Evolutionary conservation across 2,888 invertebrate genomes (phyloP).

Genomic region (Brachypterus glaber): DNA sequence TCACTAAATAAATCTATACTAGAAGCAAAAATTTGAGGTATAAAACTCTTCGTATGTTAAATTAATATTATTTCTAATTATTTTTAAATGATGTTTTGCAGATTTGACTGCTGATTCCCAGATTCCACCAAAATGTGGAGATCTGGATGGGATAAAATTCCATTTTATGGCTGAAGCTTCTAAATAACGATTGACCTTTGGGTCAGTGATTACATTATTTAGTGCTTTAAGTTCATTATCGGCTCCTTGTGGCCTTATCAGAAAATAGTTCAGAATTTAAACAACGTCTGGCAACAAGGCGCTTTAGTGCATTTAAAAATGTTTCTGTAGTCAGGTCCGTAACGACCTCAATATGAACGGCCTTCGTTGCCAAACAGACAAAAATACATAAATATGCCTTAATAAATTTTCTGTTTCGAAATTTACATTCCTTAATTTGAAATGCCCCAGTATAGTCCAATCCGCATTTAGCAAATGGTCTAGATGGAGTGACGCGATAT

Average conservation of each 20-base stretch:
- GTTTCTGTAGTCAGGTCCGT: conserved; percentile 10
- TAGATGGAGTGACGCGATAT: conserved; percentile 12
- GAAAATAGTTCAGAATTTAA: conserved; percentile 9
- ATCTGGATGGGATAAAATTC: conserved; percentile 24
- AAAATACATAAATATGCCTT: conserved; percentile 18
- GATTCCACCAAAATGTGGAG: conserved; percentile 26
- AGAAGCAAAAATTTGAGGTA: no score
- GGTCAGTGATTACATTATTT: no score
- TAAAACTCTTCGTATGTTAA: no score
- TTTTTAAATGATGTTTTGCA: conserved; percentile 25
- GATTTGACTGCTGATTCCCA: conserved; percentile 27
- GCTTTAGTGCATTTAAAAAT: conserved; percentile 13
- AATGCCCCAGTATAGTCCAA: conserved; percentile 17
- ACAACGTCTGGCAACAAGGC: conserved; percentile 14
- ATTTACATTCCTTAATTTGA: conserved; percentile 16
- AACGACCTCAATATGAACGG: conserved; percentile 15
- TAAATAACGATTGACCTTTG: no score
- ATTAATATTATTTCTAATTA: no score
- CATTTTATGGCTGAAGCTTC: no score
- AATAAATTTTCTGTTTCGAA: conserved; percentile 14
- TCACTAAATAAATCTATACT: no score
- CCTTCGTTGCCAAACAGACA: conserved; percentile 18
- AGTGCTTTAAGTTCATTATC: conserved; percentile 15
- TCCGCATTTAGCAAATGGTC: conserved; percentile 17
- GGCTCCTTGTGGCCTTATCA: conserved; percentile 16